Evolutionary conservation across 2,797 vertebrate species (phyloP).

Genomic region (Rhynchonycteris naso): DNA sequence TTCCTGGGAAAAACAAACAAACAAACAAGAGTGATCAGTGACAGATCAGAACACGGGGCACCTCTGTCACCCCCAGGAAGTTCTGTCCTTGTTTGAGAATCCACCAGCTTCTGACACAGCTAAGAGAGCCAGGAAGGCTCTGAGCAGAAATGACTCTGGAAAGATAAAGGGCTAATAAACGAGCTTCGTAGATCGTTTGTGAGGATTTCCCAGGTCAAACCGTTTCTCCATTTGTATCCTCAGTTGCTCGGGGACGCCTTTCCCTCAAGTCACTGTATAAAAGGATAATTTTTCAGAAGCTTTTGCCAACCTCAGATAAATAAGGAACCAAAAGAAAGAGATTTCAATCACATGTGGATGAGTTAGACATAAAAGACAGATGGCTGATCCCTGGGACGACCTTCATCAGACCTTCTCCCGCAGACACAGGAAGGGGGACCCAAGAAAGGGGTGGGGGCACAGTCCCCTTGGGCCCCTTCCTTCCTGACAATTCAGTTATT

Average conservation of each 20-base stretch:
- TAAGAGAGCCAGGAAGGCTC: neutral
- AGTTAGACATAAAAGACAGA: neutral
- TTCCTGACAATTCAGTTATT: accelerated
- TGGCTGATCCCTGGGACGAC: accelerated
- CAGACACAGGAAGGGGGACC: accelerated
- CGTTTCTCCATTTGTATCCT: neutral
- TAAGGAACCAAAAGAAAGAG: neutral
- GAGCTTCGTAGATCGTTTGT: neutral
- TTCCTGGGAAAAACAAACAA: slow-evolving; percentile 70
- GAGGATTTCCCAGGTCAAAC: neutral
- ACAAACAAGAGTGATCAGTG: accelerated
- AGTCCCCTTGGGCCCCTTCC: neutral
- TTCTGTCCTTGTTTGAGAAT: neutral
- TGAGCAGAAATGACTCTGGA: neutral
- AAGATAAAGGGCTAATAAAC: neutral
- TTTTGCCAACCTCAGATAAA: neutral
- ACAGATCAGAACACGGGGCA: accelerated
- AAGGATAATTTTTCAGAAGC: neutral
- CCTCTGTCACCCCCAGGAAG: neutral
- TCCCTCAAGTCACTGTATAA: neutral
- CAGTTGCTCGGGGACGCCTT: neutral
- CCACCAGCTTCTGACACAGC: neutral
- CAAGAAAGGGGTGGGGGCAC: no score
- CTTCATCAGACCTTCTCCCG: neutral
- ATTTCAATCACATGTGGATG: accelerated